These are phyloP conservation scores for Stichodactyla mertensii DNA, from an alignment of 64 coral and sea anemone genomes.

Conservation along the genomic window DNA sequence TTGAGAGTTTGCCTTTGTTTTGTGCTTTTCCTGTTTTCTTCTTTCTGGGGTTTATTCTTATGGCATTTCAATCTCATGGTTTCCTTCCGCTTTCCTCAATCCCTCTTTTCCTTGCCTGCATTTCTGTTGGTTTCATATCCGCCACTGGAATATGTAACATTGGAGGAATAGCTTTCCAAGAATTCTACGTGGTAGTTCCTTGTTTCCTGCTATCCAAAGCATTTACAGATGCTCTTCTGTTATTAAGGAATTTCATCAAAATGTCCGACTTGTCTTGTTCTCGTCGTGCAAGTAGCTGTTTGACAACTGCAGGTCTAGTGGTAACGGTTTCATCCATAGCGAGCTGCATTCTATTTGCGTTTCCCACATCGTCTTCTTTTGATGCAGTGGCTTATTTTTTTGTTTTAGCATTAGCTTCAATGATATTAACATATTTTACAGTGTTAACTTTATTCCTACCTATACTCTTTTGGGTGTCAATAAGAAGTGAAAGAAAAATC, in stretches of 20 bases:
- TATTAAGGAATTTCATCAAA: neutral
- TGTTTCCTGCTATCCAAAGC: neutral
- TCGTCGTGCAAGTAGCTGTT: neutral
- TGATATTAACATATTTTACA: neutral
- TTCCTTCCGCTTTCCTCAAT: neutral
- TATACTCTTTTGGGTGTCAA: neutral
- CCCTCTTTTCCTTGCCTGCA: neutral
- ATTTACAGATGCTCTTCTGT: neutral
- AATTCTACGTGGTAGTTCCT: neutral
- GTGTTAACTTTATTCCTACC: neutral
- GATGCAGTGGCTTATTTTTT: neutral
- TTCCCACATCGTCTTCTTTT: neutral
- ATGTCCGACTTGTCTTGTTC: neutral
- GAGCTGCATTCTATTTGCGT: neutral
- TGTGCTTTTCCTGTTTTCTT: neutral
- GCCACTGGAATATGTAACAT: neutral
- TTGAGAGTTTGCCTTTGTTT: neutral
- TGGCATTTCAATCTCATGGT: neutral
- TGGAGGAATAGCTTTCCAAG: neutral
- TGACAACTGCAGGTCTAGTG: neutral
- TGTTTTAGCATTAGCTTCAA: neutral
- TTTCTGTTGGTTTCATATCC: neutral
- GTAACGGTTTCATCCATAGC: neutral
- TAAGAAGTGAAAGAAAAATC: neutral
- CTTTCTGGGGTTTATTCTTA: neutral